Evolutionary conservation across 2,797 vertebrate genomes (phyloP).

Genomic region (Meda fulgida): DNA sequence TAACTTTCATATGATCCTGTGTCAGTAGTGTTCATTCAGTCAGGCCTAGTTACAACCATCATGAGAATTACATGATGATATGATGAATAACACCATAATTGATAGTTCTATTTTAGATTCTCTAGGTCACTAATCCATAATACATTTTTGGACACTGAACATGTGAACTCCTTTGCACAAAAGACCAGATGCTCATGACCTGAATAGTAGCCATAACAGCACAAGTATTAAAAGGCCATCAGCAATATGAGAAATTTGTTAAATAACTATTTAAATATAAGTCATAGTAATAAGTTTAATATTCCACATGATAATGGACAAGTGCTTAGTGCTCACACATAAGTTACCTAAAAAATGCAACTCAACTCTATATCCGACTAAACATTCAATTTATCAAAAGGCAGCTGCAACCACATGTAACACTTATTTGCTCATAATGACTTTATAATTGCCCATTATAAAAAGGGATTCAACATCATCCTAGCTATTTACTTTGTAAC

Average conservation of each 20-base stretch:
- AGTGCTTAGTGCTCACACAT: conserved; percentile 8
- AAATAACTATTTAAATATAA: neutral
- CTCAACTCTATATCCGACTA: no score
- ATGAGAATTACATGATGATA: neutral
- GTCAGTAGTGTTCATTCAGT: conserved; percentile 11
- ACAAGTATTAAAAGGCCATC: neutral
- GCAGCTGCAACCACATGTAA: neutral
- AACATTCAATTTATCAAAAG: neutral
- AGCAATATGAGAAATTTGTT: neutral
- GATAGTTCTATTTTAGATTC: neutral
- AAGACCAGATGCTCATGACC: neutral
- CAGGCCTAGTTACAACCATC: neutral
- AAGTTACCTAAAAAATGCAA: neutral
- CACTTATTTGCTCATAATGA: neutral
- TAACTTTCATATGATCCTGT: neutral
- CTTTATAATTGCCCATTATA: neutral
- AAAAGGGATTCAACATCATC: neutral
- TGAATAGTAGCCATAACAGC: neutral
- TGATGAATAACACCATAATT: neutral
- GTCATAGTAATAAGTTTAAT: neutral
- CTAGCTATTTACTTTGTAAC: neutral
- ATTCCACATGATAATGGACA: neutral
- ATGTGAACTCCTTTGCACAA: neutral
- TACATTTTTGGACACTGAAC: neutral
- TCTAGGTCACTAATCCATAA: neutral